phyloP scores from a whole-genome alignment of 2,797 vertebrate genomes.

The Galago senegalensis region DNA sequence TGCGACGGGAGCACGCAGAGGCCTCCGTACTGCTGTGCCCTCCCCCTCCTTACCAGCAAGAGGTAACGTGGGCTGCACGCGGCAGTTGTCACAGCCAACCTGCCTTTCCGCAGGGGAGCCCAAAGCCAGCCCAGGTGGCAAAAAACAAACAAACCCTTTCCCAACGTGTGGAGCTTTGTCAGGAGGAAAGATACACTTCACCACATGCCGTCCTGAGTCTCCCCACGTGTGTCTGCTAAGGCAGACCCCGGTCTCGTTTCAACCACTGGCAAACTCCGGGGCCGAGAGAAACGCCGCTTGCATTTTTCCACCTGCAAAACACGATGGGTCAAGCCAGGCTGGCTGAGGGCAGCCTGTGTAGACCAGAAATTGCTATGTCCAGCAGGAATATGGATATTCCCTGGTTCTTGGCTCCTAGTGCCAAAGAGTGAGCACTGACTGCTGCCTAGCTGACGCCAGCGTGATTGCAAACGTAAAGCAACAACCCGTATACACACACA shows the following conservation, averaged over 20 bases:
- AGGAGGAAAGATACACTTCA: neutral
- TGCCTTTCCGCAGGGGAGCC: neutral
- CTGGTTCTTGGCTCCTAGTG: too few relatives aligned
- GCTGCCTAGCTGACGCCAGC: too few relatives aligned
- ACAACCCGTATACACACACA: too few relatives aligned
- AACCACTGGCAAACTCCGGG: neutral
- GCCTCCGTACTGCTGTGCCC: fast-evolving
- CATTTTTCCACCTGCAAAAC: neutral
- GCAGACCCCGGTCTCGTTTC: neutral
- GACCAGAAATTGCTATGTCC: neutral
- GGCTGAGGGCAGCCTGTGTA: neutral
- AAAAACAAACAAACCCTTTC: too few relatives aligned
- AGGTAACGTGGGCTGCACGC: neutral
- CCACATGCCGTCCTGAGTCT: neutral
- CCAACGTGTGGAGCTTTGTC: neutral
- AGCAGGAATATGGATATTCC: too few relatives aligned
- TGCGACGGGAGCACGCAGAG: fast-evolving
- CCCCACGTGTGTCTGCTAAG: neutral
- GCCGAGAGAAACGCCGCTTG: neutral
- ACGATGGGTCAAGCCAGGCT: too few relatives aligned
- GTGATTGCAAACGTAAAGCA: too few relatives aligned
- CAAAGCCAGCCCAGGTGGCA: neutral
- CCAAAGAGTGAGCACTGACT: too few relatives aligned
- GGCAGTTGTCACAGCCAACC: neutral
- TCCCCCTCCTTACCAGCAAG: too few relatives aligned